These are phyloP conservation scores for Lithobates pipiens DNA, from an alignment of 2,797 vertebrate species.

Conservation along the genomic window DNA sequence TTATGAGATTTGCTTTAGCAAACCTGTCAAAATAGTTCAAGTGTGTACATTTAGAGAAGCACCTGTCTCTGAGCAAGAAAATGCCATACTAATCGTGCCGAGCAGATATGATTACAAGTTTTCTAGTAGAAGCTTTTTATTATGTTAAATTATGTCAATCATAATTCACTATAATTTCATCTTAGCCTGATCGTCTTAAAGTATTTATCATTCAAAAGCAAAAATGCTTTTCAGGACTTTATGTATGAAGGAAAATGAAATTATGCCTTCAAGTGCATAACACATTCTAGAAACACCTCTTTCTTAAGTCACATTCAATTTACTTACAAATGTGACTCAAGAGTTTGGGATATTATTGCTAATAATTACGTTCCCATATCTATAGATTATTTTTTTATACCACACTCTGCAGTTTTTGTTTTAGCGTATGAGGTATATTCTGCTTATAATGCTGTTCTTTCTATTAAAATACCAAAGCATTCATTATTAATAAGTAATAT, in stretches of 20 bases:
- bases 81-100: constrained; percentile 55
- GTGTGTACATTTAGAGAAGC: constrained; percentile 54
- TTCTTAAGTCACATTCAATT: neutral
- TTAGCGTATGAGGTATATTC: neutral
- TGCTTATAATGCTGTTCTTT: neutral
- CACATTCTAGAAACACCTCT: constrained; percentile 22
- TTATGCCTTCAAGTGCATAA: constrained; percentile 4
- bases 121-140: constrained; percentile 58
- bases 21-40: constrained; percentile 60
- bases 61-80: constrained; percentile 55
- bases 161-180: constrained; percentile 55
- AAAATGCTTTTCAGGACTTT: constrained; percentile 25
- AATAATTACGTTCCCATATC: neutral
- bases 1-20: constrained; percentile 36
- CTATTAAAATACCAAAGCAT: neutral
- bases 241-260: constrained; percentile 18
- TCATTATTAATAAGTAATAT: constrained; percentile 34
- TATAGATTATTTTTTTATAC: neutral
- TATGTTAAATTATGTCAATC: constrained; percentile 63
- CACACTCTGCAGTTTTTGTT: neutral
- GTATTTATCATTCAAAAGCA: constrained; percentile 46
- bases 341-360: neutral
- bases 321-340: neutral
- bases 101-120: constrained; percentile 58
- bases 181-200: constrained; percentile 40